Conservation (phyloP, 2,113 vertebrate genomes). For the Ctenomys sociabilis region DNA sequence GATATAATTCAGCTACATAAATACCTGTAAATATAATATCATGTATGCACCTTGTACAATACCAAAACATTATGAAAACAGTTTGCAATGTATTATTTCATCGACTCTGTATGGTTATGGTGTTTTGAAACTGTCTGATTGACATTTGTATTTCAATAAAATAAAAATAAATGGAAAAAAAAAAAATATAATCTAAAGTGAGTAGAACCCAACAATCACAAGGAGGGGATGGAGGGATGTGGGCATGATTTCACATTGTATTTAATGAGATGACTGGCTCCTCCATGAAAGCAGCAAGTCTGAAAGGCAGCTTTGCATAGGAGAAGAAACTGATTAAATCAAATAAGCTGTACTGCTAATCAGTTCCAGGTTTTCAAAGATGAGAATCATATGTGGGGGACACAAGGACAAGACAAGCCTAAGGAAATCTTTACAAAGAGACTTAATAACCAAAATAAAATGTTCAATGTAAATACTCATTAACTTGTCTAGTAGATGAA, state of each 20-base stretch:
- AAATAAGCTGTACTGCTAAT: neutral
- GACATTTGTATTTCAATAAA: too few species aligned
- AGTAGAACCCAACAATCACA: neutral
- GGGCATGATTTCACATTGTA: slow-evolving; percentile 25
- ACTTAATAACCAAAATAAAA: neutral
- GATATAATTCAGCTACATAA: too few species aligned
- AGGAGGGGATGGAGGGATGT: neutral
- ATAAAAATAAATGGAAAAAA: too few species aligned
- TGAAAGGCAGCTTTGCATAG: neutral
- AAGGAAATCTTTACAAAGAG: neutral
- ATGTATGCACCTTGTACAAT: too few species aligned
- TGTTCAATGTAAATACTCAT: neutral
- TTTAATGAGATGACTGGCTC: neutral
- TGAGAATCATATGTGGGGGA: neutral
- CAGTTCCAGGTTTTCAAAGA: neutral
- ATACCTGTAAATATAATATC: too few species aligned
- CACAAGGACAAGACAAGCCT: neutral
- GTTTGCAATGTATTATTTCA: too few species aligned
- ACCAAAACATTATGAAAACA: too few species aligned
- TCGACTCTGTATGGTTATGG: too few species aligned
- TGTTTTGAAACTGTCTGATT: too few species aligned
- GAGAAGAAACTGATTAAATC: neutral
- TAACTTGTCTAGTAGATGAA: neutral
- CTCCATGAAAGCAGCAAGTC: neutral
- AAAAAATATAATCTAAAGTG: neutral